A percentile compares a stretch with the other conserved stretches of the same genome.
phyloP scores from a whole-genome alignment of 2,797 vertebrate species.

The Choloepus didactylus region DNA sequence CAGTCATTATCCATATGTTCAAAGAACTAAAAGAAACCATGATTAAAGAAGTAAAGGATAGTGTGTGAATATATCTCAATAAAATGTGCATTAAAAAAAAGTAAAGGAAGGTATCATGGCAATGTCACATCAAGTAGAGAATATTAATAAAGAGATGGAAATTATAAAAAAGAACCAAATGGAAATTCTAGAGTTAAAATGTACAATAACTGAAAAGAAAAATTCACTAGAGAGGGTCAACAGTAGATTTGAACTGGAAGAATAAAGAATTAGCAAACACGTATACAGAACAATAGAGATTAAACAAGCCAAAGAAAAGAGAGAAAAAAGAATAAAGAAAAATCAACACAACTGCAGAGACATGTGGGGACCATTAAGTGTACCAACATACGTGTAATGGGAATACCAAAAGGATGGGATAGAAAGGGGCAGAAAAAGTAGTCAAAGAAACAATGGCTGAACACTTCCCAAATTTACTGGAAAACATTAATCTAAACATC shows the following conservation, averaged over 20 bases:
- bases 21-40: not conserved
- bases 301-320: not conserved
- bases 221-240: not conserved
- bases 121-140: not conserved
- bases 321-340: not conserved
- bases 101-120: not conserved
- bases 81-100: not conserved
- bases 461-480: slow-evolving; percentile 23
- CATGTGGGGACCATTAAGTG: not conserved
- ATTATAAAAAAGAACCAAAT: slow-evolving; percentile 4
- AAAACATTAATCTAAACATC: slow-evolving; percentile 15
- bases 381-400: not conserved
- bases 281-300: not conserved
- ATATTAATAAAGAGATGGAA: slow-evolving; percentile 11
- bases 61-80: too few relatives aligned
- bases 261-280: not conserved
- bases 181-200: too few relatives aligned
- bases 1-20: not conserved
- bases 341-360: not conserved
- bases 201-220: not conserved
- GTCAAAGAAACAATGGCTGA: not conserved
- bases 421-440: not conserved
- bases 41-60: slow-evolving; percentile 7
- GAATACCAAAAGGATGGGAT: not conserved
- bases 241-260: not conserved